These are phyloP conservation scores for Nemurella pictetii DNA, from an alignment of 2,888 invertebrate genomes.

Conservation along the genomic window DNA sequence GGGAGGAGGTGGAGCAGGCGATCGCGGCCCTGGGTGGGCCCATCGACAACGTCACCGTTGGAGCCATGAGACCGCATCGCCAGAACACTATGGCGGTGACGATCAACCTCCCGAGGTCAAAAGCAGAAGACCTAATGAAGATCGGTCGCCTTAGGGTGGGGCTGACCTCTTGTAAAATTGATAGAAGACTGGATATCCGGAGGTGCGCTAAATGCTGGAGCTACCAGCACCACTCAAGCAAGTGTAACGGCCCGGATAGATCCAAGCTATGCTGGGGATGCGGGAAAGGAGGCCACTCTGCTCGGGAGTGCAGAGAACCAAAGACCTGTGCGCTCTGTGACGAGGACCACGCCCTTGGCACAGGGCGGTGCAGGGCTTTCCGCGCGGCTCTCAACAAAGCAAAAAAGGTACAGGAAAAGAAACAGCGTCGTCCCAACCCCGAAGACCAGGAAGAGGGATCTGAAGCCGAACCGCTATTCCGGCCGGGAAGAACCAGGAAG, in stretches of 20 bases:
- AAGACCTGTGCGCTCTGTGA: background rate
- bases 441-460: background rate
- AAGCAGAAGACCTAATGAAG: background rate
- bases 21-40: background rate
- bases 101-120: background rate
- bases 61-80: background rate
- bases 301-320: background rate
- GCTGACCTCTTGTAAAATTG: background rate
- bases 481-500: background rate
- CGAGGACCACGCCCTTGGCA: background rate
- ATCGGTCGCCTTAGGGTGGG: background rate
- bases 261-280: background rate
- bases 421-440: background rate
- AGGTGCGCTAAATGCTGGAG: background rate
- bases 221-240: background rate
- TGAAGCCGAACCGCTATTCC: background rate
- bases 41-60: background rate
- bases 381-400: background rate
- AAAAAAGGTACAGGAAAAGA: background rate
- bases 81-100: background rate
- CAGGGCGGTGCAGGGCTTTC: background rate
- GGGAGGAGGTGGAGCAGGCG: background rate
- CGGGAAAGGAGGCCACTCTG: background rate
- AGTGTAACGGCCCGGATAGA: background rate
- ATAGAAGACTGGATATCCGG: background rate